These are phyloP conservation scores for Gymnogyps californianus DNA, from an alignment of 2,113 vertebrate species.

Conservation along the genomic window DNA sequence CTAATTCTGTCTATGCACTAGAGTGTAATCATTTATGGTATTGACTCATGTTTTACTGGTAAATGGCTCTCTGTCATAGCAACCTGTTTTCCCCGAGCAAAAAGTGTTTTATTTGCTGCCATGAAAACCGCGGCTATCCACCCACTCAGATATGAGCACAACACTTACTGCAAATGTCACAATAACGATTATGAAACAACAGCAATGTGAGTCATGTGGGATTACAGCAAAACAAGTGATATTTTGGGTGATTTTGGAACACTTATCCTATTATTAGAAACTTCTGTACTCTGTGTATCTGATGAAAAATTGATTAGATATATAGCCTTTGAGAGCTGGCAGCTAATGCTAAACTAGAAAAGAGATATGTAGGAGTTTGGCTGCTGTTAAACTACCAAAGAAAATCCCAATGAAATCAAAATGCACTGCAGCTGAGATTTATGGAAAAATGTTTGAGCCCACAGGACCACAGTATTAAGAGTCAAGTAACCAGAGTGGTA, in stretches of 20 bases:
- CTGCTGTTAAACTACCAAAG: constrained; percentile 55
- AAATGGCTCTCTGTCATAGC: constrained; percentile 58
- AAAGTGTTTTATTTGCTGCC: constrained; percentile 57
- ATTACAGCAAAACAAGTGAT: constrained; percentile 43
- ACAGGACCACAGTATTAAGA: constrained; percentile 47
- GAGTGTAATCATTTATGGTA: constrained; percentile 22
- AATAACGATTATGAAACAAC: constrained; percentile 66
- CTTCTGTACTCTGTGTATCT: constrained; percentile 22
- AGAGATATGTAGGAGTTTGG: constrained; percentile 40
- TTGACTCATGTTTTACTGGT: constrained; percentile 64
- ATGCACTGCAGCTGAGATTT: constrained; percentile 50
- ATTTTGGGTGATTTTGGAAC: constrained; percentile 58
- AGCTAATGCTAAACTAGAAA: constrained; percentile 26
- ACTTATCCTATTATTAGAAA: constrained; percentile 67
- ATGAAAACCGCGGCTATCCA: constrained; percentile 31
- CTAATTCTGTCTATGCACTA: constrained; percentile 8
- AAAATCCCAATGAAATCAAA: constrained; percentile 45
- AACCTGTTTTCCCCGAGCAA: constrained; percentile 44
- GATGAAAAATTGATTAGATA: constrained; percentile 62
- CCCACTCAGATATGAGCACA: constrained; percentile 59
- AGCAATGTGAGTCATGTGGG: constrained; percentile 55
- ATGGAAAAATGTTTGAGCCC: constrained; percentile 54
- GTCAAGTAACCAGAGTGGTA: constrained; percentile 59
- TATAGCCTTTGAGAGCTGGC: constrained; percentile 11
- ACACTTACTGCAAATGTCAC: constrained; percentile 67